Evolutionary conservation across 2,113 vertebrate species (phyloP), one percentile per base, ranked within the genome.

Genomic region (Seriola quinqueradiata): DNA sequence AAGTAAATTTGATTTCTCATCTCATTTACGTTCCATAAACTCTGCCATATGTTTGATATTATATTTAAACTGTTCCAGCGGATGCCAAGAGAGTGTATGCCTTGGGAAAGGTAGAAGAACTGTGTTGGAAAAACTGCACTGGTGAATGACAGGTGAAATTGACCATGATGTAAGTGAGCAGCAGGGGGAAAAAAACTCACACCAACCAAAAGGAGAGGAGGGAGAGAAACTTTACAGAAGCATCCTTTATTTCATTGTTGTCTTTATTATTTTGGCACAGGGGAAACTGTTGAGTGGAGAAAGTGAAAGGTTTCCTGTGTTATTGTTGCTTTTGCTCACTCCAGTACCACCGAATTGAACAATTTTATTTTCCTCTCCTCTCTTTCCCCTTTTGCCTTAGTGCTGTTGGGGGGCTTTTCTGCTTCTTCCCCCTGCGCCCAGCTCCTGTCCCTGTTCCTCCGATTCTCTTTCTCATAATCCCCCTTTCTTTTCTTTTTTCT

Each of bases 1-100:
- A 72, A 89, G 91, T 90, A 93, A 92, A 95, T 95, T 93, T 89
- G 87, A 95, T 95, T 95, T 95, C 90, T 95, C 93, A 92, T 93
- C 92, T 93, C 86, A 92, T 95, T 95, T 93, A 91, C 81, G 71
- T 92, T 93, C 82, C 75, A 81, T 94, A 95, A 94, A 95, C 89
- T 90, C 71, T 89, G 81, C 91, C 94, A 95, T 91, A 82, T 95
- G 94, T 92, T 94, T 90, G 81, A 94, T 92, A 93, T 94, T 96
- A 92, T 79, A 82, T 92, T 92, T 92, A 93, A 94, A 93, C 92
- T 85, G 89, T 92, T 94, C 84, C 89, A 91, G 86, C 72, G 74
- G 85, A 77, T 1, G 75, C 76, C 80, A 72, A 71, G 81, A 84
- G 82, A 85, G 81, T 32, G 68, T 44, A 63, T 40, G 89, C 67